These are phyloP conservation scores for Sebastes steindachneri DNA, from an alignment of 2,797 vertebrate genomes.

Conservation along the genomic window DNA sequence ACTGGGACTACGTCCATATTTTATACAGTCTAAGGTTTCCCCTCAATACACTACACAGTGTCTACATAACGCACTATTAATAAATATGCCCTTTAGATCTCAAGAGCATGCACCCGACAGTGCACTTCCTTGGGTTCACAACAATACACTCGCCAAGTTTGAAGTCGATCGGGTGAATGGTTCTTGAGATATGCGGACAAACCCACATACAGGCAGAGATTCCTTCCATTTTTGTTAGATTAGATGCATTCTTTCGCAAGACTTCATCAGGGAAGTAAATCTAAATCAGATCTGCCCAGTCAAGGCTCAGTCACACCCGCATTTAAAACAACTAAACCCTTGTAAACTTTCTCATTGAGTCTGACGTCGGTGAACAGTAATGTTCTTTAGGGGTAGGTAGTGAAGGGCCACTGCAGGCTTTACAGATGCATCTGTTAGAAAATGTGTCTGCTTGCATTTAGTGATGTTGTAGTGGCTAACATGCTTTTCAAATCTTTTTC, in stretches of 20 bases:
- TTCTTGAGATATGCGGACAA: neutral
- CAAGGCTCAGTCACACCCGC: neutral
- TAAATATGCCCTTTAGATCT: too few species aligned
- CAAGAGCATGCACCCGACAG: too few species aligned
- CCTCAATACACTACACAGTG: too few species aligned
- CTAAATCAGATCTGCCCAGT: neutral
- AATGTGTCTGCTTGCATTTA: neutral
- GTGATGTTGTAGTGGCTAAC: neutral
- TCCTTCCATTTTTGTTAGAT: neutral
- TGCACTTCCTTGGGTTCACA: neutral
- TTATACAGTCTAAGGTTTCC: too few species aligned
- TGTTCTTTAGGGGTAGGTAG: too few species aligned
- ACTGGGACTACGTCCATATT: fast-evolving
- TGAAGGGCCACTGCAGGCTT: neutral
- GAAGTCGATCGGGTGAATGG: neutral
- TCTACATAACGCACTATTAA: too few species aligned
- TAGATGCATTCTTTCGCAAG: neutral
- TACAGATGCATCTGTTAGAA: neutral
- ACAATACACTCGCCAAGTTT: neutral
- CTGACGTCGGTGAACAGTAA: neutral
- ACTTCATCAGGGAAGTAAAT: neutral
- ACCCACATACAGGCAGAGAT: neutral
- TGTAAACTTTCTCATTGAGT: neutral
- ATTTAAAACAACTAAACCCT: neutral
- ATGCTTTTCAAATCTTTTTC: neutral